Base-by-base conservation (phyloP, 2,797 vertebrate species). In the Pteronotus mesoamericanus region DNA sequence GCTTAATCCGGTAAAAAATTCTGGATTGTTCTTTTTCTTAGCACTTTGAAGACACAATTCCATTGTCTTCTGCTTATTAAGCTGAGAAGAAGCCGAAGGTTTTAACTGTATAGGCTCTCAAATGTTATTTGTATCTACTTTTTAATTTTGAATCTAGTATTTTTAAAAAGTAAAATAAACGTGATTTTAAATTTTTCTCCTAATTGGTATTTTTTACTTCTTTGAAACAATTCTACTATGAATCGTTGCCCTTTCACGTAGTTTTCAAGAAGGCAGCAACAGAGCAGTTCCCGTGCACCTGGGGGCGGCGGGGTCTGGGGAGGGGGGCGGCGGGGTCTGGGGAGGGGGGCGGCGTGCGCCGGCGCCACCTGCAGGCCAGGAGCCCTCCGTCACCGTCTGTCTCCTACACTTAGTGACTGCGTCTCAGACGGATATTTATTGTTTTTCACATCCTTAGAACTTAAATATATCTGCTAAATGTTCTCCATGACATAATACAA, bases 401-500 rank as follows among this genome's bases (percentile, higher is more conserved):
- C 96, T 96, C 93, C 96, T 51, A 22, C n/a, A 69, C 92, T 97
- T 95, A 79, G 10, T 59, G 94, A 89, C 55, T 94, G 51, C 24
- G 96, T 96, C 94, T 96, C 97, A 91, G 96, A 46, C 96, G 92
- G 96, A 97, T 88, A 95, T 94, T 97, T 88, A 97, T 94, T 96
- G 89, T 95, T 97, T 96, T 98, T 97, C 86, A 91, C 46, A 97
- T 93, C 95, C 97, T 80, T n/a, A 32, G 2, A 72, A 89, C 88
- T 85, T 95, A 84, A 87, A 97, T 97, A 44, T 86, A 97, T 96
- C 97, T 95, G 24, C 71, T 98, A 98, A 97, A 98, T 91, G 79
- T 94, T 78, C 74, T 94, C 97, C 95, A 98, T 68, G 46, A 92
- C 94, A 95, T 97, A 98, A 98, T 97, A 96, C 98, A 98, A 98